Conservation (phyloP, 2,797 vertebrate species). For the Sciurus vulgaris region DNA sequence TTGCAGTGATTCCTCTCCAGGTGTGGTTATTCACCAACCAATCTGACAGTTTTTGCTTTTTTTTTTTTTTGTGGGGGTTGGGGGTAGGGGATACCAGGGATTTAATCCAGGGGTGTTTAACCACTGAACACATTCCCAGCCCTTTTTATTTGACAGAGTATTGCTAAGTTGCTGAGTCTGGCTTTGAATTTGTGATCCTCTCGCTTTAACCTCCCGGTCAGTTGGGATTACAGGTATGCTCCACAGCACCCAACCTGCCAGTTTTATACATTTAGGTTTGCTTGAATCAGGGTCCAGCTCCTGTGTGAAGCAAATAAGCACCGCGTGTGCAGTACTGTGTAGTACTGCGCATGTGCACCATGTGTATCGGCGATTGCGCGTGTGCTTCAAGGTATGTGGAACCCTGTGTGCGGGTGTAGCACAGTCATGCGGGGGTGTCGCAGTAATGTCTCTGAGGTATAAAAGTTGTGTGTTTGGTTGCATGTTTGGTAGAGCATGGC, state of each 20-base stretch:
- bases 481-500: not conserved
- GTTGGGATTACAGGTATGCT: too few species aligned
- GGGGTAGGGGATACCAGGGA: too few species aligned
- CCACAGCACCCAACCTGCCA: not conserved
- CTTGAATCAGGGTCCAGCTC: not conserved
- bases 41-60: not conserved
- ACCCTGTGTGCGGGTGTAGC: not conserved
- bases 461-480: not conserved
- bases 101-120: too few species aligned
- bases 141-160: too few species aligned
- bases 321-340: not conserved
- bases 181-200: too few species aligned
- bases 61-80: too few species aligned
- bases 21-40: not conserved
- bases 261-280: not conserved
- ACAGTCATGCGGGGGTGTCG: not conserved
- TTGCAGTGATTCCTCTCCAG: not conserved
- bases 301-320: not conserved
- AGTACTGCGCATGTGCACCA: fast-evolving
- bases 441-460: not conserved
- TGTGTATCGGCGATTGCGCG: too few species aligned
- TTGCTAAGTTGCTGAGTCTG: too few species aligned
- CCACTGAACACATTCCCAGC: too few species aligned
- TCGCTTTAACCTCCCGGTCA: too few species aligned
- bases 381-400: not conserved